These are phyloP conservation scores for Xestia c-nigrum DNA, from an alignment of 2,888 invertebrate species.

Conservation along the genomic window DNA sequence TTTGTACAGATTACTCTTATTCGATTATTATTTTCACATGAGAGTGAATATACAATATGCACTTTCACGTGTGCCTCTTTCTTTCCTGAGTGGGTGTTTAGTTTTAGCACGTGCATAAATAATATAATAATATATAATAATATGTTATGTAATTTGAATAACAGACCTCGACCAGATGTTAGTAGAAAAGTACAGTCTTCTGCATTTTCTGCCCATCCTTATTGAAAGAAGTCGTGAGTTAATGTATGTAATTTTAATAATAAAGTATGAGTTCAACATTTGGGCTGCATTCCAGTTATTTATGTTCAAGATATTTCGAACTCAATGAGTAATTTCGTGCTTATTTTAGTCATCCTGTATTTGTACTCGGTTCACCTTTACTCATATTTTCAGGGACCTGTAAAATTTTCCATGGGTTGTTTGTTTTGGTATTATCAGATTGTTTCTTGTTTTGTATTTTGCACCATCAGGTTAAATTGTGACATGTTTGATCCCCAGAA, in stretches of 20 bases:
- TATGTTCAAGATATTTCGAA: constrained; percentile 16
- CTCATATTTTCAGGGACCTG: neutral
- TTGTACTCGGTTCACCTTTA: neutral
- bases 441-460: too few species aligned
- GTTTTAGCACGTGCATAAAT: neutral
- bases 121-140: too few species aligned
- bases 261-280: neutral
- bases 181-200: too few species aligned
- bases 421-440: neutral
- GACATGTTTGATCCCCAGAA: too few species aligned
- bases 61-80: neutral
- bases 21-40: too few species aligned
- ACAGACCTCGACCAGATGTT: neutral
- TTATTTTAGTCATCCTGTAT: constrained; percentile 8
- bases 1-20: neutral
- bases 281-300: constrained; percentile 9
- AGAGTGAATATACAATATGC: neutral
- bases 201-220: neutral
- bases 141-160: neutral
- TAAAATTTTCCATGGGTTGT: neutral
- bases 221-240: neutral
- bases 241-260: neutral
- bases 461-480: too few species aligned
- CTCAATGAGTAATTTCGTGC: neutral
- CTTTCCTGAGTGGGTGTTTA: neutral